These are phyloP conservation scores for Hoplodrina ambigua DNA, from an alignment of 2,888 invertebrate species.

Conservation along the genomic window DNA sequence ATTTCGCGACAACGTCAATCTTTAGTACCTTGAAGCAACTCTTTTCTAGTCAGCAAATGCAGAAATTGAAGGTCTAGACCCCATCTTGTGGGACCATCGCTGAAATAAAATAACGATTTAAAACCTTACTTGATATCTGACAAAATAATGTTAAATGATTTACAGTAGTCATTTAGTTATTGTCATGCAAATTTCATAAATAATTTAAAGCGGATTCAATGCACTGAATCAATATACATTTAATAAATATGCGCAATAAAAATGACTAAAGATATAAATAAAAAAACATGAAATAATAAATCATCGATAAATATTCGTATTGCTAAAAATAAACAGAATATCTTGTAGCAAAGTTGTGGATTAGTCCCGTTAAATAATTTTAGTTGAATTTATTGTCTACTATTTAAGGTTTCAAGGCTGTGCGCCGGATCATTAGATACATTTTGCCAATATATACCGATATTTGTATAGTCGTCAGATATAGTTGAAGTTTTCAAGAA, in stretches of 20 bases:
- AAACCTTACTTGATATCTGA: too few species aligned
- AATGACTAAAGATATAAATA: not conserved
- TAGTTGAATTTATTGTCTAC: conserved; percentile 9
- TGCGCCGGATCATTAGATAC: not conserved
- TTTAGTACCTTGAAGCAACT: too few species aligned
- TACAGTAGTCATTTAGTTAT: too few species aligned
- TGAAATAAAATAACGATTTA: too few species aligned
- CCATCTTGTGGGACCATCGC: too few species aligned
- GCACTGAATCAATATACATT: not conserved
- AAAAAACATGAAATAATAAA: not conserved
- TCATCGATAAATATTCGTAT: not conserved
- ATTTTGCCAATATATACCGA: not conserved
- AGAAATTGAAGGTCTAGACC: too few species aligned
- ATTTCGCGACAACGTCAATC: too few species aligned
- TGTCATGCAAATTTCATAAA: not conserved
- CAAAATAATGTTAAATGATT: too few species aligned
- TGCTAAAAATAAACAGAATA: not conserved
- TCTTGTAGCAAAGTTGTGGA: not conserved
- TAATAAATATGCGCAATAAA: not conserved
- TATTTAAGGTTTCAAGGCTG: not conserved
- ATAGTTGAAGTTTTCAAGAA: too few species aligned
- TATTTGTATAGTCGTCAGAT: too few species aligned
- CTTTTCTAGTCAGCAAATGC: too few species aligned
- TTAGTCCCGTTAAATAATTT: not conserved
- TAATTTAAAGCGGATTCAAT: not conserved